phyloP scores from a whole-genome alignment of 2,113 vertebrate genomes.

The Rafetus swinhoei region DNA sequence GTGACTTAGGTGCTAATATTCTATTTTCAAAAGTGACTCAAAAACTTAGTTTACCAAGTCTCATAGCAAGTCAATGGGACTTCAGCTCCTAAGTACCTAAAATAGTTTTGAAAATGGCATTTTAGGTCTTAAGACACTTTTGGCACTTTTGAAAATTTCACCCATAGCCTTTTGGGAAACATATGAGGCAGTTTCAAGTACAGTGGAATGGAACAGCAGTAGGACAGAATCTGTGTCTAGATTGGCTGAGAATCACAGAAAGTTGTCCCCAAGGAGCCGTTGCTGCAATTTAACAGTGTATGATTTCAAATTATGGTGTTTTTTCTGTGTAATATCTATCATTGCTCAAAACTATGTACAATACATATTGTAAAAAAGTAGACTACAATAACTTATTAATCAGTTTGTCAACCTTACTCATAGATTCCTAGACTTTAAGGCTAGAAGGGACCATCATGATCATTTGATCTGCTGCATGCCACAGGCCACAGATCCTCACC shows the following conservation, averaged over 20 bases:
- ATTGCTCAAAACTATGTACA: neutral
- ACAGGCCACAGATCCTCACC: neutral
- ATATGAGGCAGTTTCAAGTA: neutral
- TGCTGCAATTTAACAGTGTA: neutral
- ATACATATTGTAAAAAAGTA: neutral
- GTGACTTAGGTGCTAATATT: neutral
- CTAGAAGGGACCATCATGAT: neutral
- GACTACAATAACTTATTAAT: neutral
- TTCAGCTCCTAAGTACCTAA: neutral
- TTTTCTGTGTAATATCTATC: neutral
- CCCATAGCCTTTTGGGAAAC: neutral
- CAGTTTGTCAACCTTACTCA: neutral
- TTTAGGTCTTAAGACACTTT: neutral
- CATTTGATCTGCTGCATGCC: neutral
- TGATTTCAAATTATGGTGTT: neutral
- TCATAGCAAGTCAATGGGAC: neutral
- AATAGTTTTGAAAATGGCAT: neutral
- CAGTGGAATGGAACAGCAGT: neutral
- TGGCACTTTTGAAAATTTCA: neutral
- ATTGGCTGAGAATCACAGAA: neutral
- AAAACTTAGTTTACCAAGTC: neutral
- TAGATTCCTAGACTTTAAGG: neutral
- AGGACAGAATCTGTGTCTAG: neutral
- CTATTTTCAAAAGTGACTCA: neutral
- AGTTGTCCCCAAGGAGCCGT: neutral